Base-by-base conservation (phyloP, 2,797 vertebrate species). In the Benthosema pterotum region DNA sequence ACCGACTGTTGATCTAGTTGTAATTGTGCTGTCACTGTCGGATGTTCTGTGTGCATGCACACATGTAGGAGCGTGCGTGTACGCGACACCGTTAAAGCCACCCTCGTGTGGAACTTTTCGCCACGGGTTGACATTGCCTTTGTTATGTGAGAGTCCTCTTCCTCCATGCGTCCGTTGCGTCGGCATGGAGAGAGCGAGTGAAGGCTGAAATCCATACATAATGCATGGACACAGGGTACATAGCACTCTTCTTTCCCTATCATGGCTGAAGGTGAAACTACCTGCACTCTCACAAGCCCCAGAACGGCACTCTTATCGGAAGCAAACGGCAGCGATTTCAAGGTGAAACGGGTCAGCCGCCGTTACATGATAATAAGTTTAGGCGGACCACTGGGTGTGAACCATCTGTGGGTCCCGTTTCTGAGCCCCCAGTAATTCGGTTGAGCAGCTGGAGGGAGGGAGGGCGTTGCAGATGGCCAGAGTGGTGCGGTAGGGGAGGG, bases 321-420 rank as follows among this genome's bases (percentile, higher is more conserved):
- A 78, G 75, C 65, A 54, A n/a, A 53, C 28, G 7, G 75, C 82
- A 70, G 87, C 80, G 77, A 85, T 91, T 65, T 74, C 77, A 93
- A 93, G 88, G 87, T 93, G 87, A 92, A 86, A 66, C 63, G 78
- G 83, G 82, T 94, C 87, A 79, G 83, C 69, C 69, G 87, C 82
- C 88, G 87, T 88, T n/a, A 88, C 88, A 83, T 71, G 49, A 61
- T 93, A 74, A 90, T 94, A 84, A 90, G 80, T 91, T 94, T 91
- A 88, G 89, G 88, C 84, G 87, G 89, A 74, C 89, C 89, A 8
- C 86, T 86, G 84, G 67, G 90, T 80, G 85, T 87, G 88, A 90
- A 77, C 86, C 83, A 91, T 93, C 87, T 93, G 86, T 77, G 83
- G 80, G 66, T 85, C 69, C 75, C 75, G 48, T 65, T n/a, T 78